Percentiles rank a stretch among this genome's conserved stretches.
phyloP scores from a whole-genome alignment of 2,888 invertebrate species.

The Escarpia spicata region DNA sequence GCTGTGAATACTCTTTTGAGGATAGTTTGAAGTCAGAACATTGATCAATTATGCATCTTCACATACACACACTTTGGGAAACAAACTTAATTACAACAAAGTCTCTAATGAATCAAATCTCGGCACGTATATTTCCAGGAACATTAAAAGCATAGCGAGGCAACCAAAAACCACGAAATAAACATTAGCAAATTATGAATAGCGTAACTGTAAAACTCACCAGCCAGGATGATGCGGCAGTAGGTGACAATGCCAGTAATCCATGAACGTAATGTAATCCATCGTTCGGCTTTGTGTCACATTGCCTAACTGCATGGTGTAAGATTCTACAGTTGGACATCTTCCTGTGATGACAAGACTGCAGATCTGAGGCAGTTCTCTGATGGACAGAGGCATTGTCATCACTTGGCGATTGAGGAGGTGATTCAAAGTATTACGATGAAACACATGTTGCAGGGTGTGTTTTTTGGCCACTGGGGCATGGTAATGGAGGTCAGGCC shows the following conservation, averaged over 20 bases:
- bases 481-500: not conserved
- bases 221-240: not conserved
- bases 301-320: not conserved
- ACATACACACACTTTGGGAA: not conserved
- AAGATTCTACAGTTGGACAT: not conserved
- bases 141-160: not conserved
- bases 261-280: not conserved
- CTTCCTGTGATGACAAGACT: not conserved
- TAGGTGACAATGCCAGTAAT: not conserved
- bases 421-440: not conserved
- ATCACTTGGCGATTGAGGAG: not conserved
- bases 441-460: not conserved
- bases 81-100: not conserved
- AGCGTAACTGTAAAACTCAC: not conserved
- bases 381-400: not conserved
- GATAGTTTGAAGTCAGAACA: not conserved
- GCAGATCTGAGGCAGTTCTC: too few relatives aligned
- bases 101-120: not conserved
- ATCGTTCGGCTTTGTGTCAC: not conserved
- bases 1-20: not conserved
- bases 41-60: constrained; percentile 5
- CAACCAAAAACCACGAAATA: not conserved
- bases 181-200: not conserved
- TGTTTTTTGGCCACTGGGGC: not conserved
- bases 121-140: not conserved